Evolutionary conservation across 1,140 invertebrate species (phyloP), one percentile per base, ranked within the genome.

Genomic region (Eriosoma lanigerum): DNA sequence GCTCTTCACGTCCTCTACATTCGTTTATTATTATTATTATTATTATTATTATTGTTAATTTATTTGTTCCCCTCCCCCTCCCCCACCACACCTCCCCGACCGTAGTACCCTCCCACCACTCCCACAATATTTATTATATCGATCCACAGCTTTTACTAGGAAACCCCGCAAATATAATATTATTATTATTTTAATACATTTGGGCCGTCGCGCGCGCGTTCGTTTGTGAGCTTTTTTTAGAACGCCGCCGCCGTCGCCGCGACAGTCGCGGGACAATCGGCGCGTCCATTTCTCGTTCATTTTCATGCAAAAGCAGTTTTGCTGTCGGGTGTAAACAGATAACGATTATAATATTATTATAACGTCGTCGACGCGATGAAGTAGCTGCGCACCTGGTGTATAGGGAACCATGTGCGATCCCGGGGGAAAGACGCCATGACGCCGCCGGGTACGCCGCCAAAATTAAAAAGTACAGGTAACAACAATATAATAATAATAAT

Each of bases 361-460:
- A 3, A 38, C 32, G 32, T 29, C 56, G 19, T 12, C 75, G 56
- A 4, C 56, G 56, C 4, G 15, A 62, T 46, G 21, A 38, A 44
- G 38, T 62, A 60, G 75, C 56, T 44, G 44, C 32, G 32, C 8
- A 29, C 12, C n/a, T 56, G 32, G 32, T 48, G 38, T n/a, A 60
- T 8, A 38, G 38, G 75, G 56, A 56, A 60, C 48, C 75, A 78
- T 78, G 75, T 62, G 29, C 38, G 75, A 78, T 60, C 75, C 75
- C 75, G 75, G 75, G 56, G 75, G 75, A 48, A 62, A 78, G 17
- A 78, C 56, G 75, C 10, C 38, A 78, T 78, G 75, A 78, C 75
- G 75, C 75, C 75, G 75, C 75, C 75, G 56, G 75, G 75, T 60
- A 78, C 75, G 75, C 75, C 75, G 10, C 75, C 75, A 32, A 78